Base-by-base conservation (phyloP, 2,888 invertebrate genomes). In the Amiota minor region DNA sequence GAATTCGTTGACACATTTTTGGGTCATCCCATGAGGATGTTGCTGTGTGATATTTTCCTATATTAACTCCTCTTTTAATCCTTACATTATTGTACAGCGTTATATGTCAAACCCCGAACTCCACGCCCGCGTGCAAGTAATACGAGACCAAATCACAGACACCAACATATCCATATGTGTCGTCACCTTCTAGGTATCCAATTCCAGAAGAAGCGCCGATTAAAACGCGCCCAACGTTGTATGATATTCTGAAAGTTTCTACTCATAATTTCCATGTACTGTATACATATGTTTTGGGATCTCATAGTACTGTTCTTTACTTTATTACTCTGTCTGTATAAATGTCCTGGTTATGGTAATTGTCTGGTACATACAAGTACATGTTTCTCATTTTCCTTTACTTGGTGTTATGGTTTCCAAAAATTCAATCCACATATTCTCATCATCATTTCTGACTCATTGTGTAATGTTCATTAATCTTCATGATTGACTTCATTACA, bases 391-490 rank as follows among this genome's bases (percentile, higher is more conserved):
- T 53, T 53, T 53, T 53, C 16, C 53, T 53, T 14, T 16, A 53
- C 14, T 53, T 35, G 35, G 35, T 35, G 35, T 59, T 59, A 59
- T 59, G 18, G 23, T 20, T 35, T 35, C 12, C 12, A 16, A 20
- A 59, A 62, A 0, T 6, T 2, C 62, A 47, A 11, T 18, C 16
- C n/a, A 12, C 10, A 65, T 12, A 65, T 9, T 12, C 47, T 35
- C 64, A 14, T 64, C 64, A 59, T 12, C 20, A 4, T 18, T 23
- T 23, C 2, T 23, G 2, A 16, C 3, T 35, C 62, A 65, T 65
- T 16, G 49, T 9, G 16, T n/a, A n/a, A n/a, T 47, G 18, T 49
- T 65, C 65, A 20, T 65, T 65, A 65, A 65, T 65, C 62, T 35
- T 62, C 65, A 65, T 46, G 1, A 65, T 18, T 4, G 49, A 9